Evolutionary conservation across 2,113 vertebrate genomes (phyloP), one percentile per base, ranked within the genome.

Genomic region (Callospermophilus lateralis): DNA sequence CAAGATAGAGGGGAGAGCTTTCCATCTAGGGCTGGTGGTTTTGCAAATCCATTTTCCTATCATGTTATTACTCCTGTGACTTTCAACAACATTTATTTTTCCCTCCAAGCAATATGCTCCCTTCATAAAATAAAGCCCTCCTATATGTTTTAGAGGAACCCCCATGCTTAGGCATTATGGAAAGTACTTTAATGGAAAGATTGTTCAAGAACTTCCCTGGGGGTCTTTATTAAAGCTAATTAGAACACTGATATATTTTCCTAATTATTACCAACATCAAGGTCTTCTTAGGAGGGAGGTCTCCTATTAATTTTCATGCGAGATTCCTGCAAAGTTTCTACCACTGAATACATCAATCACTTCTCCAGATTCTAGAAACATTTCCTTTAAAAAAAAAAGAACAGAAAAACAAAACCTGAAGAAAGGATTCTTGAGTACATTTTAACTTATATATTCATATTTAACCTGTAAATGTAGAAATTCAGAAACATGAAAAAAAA

Each of bases 231-330:
- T 96, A 85, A 97, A 97, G 91, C 84, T 63, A 91, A 83, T 98
- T 96, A 98, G 97, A 97, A 92, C 24, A 15, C 92, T 98, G 94
- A 94, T 98, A 90, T 98, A 98, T 97, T 97, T 97, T 96, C 58
- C 84, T 98, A 98, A 98, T 98, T 98, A 84, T 98, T 97, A 97
- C 97, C 97, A 87, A 86, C 48, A 30, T 92, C 89, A 91, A 96
- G 95, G 79, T 96, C 94, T 96, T 93, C 90, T 97, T 97, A 97
- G 85, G 96, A 85, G 68, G 83, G 63, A 0, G 1, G 68, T 79
- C 51, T 88, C 37, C 98, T 93, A 67, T 97, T 98, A 87, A 98
- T 98, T 98, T 96, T 96, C 97, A 96, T 96, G 96, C 55, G 37
- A 65, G 89, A 89, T 96, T 97, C 97, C 48, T 95, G 92, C 80